Evolutionary conservation across 2,888 invertebrate species (phyloP), one percentile per base, ranked within the genome.

Genomic region (Ophraella communa): DNA sequence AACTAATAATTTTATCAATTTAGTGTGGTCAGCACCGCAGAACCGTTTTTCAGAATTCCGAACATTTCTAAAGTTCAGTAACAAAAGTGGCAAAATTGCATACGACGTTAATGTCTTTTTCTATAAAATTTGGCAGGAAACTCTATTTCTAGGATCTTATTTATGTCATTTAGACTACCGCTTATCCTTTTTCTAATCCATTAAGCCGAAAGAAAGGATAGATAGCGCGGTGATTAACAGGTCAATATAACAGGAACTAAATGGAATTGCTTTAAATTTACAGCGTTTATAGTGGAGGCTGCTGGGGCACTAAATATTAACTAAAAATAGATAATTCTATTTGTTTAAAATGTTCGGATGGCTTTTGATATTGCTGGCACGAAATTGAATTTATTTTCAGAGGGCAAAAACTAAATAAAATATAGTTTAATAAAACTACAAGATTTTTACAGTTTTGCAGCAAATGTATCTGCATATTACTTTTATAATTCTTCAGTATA

Each of bases 91-190:
- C 47, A 56, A 64, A 65, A 66, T 66, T 62, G 64, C 64, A 45
- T 56, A 53, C 47, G 60, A 56, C 56, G 57, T 65, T 55, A 63
- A 61, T 52, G 65, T 62, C 58, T 64, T 60, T 62, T 65, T 62
- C 64, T 58, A 58, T 45, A 33, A 69, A 60, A 65, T 66, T 62
- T 66, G 65, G 64, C 67, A 62, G 47, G 23, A 53, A 47, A 57
- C 45, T 58, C 39, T 27, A 56, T 63, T 60, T 62, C 61, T 47
- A 44, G 17, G 27, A 51, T 64, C 42, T 58, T 64, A 64, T 64
- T 64, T 64, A 62, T 62, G 18, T 56, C 56, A 30, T 62, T 21
- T 14, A 33, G 49, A 60, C 52, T 27, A 44, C 42, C 60, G 42
- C 49, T 65, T 62, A 65, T 62, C 62, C 65, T 47, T 54, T 53